Conservation (phyloP, 2,888 invertebrate species). For the Dryobotodes eremita region DNA sequence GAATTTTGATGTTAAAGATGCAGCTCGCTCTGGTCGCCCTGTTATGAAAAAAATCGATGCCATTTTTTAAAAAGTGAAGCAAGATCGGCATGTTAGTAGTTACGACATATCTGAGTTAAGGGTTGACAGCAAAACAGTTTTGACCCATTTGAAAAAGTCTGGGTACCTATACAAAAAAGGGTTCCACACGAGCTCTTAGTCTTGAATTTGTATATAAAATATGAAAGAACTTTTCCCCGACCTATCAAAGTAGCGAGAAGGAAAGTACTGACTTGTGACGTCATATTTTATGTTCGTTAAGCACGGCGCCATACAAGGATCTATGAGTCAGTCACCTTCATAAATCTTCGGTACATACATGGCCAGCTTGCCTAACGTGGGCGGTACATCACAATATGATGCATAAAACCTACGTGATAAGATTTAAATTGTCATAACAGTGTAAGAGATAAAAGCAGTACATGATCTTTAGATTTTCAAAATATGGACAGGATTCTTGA, state of each 20-base stretch:
- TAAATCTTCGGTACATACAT: conserved; percentile 60
- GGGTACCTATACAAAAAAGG: too few species aligned
- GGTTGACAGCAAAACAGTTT: too few species aligned
- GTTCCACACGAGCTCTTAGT: too few species aligned
- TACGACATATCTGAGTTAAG: too few species aligned
- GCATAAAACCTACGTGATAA: conserved; percentile 58
- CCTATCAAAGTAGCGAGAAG: conserved; percentile 35
- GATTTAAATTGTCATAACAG: conserved; percentile 54
- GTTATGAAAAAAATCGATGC: too few species aligned
- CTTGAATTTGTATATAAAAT: too few species aligned
- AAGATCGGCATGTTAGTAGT: too few species aligned
- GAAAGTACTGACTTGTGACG: conserved; percentile 67
- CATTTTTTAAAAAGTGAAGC: too few species aligned
- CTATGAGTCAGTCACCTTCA: conserved; percentile 61
- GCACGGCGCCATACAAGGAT: conserved; percentile 57
- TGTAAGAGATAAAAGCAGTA: conserved; percentile 20
- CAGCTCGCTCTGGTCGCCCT: too few species aligned
- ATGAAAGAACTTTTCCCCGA: too few species aligned
- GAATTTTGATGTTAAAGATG: too few species aligned
- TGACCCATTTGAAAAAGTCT: too few species aligned
- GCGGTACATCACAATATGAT: conserved; percentile 58
- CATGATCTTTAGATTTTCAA: conserved; percentile 48
- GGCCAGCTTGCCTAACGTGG: conserved; percentile 55
- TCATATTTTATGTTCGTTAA: conserved; percentile 52
- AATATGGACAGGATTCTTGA: conserved; percentile 54